Conservation (phyloP, 2,888 invertebrate genomes). For the Dolomedes plantarius region DNA sequence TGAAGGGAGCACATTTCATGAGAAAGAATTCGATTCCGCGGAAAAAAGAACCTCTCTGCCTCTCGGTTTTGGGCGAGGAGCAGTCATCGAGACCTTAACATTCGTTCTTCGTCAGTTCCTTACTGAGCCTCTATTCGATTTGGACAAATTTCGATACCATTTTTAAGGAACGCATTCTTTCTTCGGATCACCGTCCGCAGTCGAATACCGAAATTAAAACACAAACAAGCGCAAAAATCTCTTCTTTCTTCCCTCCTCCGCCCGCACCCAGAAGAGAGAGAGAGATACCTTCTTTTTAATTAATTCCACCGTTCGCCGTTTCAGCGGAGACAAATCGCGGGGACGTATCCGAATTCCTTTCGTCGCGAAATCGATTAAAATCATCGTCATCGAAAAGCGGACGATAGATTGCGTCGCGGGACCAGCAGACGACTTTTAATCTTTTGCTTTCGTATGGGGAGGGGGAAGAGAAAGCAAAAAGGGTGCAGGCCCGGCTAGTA, state of each 20-base stretch:
- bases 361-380: constrained; percentile 62
- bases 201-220: constrained; percentile 38
- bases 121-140: background rate
- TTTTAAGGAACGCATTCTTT: constrained; percentile 1
- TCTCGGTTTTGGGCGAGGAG: no score
- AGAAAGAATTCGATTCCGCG: background rate
- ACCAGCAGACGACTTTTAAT: constrained; percentile 61
- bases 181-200: constrained; percentile 2
- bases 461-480: background rate
- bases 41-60: background rate
- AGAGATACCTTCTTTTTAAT: constrained; percentile 65
- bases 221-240: constrained; percentile 55
- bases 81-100: background rate
- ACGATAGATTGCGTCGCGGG: constrained; percentile 19
- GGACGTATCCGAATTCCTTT: constrained; percentile 60
- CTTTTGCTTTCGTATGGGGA: constrained; percentile 41
- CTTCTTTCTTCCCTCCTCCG: background rate
- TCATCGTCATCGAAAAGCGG: constrained; percentile 58
- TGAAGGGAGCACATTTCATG: background rate
- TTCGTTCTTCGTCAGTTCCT: background rate
- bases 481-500: constrained; percentile 36
- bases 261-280: constrained; percentile 27
- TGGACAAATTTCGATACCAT: background rate
- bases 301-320: constrained; percentile 42
- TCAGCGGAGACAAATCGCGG: constrained; percentile 52